Base-by-base conservation (phyloP, 2,888 invertebrate species). In the Macroteleia sp. region DNA sequence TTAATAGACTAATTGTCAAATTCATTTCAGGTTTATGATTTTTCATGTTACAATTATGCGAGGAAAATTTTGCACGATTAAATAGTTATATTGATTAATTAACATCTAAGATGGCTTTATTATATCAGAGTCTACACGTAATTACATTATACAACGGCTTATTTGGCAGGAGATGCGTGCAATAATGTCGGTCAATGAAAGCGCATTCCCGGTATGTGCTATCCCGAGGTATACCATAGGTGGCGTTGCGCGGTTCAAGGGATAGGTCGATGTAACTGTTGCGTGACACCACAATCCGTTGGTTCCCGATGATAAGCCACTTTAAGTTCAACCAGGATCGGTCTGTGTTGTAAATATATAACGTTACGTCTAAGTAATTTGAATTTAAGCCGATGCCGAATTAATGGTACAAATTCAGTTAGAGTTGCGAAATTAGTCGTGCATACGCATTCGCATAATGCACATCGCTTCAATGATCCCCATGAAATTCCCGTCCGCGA, bases 261-360 rank as follows among this genome's bases (percentile, higher is more conserved):
- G 32, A 75, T 56, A 42, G 61, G 30, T 42, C 46, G 59, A 50
- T 62, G 62, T 48, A 61, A 59, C 66, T 66, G 59, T 67, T 75
- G 61, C 74, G 62, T 59, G 59, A 28, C 20, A 50, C 67, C 74
- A 32, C 74, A 67, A 75, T 67, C 48, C 75, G 20, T 22, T 56
- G 34, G 61, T 62, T 62, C n/a, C 67, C 30, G 17, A 46, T 59
- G 74, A 66, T 59, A 67, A 75, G 56, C 75, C 54, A 67, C 75
- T 67, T 75, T 56, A 67, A 75, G 75, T 69, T 67, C 46, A 30
- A 10, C 54, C 50, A 44, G 66, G n/a, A 66, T 20, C 12, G 20
- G 28, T 16, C 28, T 20, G 20, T 44, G 39, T 20, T 39, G 46
- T 69, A 57, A 62, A 75, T 62, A 50, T 20, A 57, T 62, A 75